phyloP scores from a whole-genome alignment of 64 coral and sea anemone species.

The Cladopsammia gracilis region DNA sequence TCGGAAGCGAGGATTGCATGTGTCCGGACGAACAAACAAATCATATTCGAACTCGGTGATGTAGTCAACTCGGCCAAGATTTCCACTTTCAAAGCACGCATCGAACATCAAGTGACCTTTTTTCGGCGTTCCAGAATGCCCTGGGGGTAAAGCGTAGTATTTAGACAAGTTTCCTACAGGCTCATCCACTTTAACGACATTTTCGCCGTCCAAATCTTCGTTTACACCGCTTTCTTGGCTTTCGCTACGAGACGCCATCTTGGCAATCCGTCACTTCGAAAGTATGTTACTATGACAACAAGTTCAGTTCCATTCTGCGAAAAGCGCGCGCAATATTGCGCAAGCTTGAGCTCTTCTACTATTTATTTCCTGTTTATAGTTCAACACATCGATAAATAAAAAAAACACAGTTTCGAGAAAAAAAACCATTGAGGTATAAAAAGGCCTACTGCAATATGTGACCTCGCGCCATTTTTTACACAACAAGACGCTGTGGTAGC shows the following conservation, averaged over 20 bases:
- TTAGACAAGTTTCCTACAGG: constrained; percentile 94
- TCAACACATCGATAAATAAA: too few species aligned
- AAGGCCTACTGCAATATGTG: too few species aligned
- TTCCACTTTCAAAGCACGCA: constrained; percentile 98
- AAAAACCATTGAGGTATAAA: too few species aligned
- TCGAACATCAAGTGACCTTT: constrained; percentile 96
- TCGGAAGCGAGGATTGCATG: constrained; percentile 93
- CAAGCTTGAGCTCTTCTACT: too few species aligned
- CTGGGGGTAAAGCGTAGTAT: constrained; percentile 80
- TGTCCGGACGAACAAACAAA: constrained; percentile 98
- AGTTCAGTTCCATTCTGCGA: too few species aligned
- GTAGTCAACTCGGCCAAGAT: constrained; percentile 96
- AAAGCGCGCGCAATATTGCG: too few species aligned
- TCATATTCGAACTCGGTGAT: constrained; percentile 99
- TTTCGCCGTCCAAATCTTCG: constrained; percentile 71
- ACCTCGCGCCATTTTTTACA: too few species aligned
- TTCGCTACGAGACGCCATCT: constrained; percentile 94
- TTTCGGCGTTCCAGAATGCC: constrained; percentile 79
- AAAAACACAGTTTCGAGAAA: too few species aligned
- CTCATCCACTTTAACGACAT: constrained; percentile 69
- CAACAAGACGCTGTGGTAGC: too few species aligned
- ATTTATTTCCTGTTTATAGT: too few species aligned
- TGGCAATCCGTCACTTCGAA: too few species aligned
- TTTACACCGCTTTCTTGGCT: constrained; percentile 81
- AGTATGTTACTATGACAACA: constrained; percentile 87